Evolutionary conservation across 2,113 vertebrate species (phyloP).

Genomic region (Cairina moschata): DNA sequence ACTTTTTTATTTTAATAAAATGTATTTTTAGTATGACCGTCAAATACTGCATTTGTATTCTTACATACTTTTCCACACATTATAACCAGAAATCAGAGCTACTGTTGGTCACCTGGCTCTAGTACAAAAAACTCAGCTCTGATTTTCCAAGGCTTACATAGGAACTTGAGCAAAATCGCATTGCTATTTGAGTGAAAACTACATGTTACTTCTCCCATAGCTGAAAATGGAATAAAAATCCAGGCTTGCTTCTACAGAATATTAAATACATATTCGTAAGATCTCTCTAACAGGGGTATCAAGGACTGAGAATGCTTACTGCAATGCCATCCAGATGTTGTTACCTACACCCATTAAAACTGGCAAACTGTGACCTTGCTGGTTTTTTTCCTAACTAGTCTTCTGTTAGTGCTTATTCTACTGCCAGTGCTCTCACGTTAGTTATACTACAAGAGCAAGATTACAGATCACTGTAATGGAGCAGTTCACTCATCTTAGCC

Average conservation of each 20-base stretch:
- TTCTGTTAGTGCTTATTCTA: neutral
- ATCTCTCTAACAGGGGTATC: neutral
- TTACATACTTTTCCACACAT: neutral
- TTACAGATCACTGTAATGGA: neutral
- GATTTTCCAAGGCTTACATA: neutral
- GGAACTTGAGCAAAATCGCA: neutral
- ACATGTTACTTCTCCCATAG: neutral
- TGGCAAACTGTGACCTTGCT: neutral
- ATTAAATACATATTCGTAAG: neutral
- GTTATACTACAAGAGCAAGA: neutral
- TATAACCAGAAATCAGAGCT: neutral
- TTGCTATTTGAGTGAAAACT: neutral
- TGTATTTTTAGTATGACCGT: neutral
- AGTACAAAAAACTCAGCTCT: neutral
- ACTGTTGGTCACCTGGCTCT: neutral
- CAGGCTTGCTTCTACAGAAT: neutral
- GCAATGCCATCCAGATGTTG: neutral
- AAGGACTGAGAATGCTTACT: neutral
- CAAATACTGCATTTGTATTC: neutral
- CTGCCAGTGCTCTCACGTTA: neutral
- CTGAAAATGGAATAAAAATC: neutral
- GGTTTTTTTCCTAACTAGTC: neutral
- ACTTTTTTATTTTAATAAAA: neutral
- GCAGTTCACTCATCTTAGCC: neutral
- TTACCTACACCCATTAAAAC: neutral